These are phyloP conservation scores for Rhadinocentrus ornatus DNA, from an alignment of 2,797 vertebrate species.

Conservation along the genomic window DNA sequence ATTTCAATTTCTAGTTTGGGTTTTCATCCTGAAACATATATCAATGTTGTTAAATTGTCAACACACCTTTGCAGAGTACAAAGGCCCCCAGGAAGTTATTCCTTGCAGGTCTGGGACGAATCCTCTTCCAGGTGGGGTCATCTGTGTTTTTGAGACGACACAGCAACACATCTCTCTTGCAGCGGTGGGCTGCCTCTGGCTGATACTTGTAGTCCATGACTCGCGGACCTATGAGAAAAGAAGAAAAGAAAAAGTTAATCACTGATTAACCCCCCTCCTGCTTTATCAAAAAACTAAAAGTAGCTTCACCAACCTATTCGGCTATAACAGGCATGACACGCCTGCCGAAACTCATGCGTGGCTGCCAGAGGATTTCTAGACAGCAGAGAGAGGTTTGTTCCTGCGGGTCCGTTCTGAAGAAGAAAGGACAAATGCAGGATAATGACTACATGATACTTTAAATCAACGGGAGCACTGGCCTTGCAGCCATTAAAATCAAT, in stretches of 20 bases:
- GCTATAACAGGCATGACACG: constrained; percentile 95
- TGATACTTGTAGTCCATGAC: constrained; percentile 96
- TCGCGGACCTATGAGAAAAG: constrained; percentile 84
- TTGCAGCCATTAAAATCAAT: neutral
- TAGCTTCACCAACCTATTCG: constrained; percentile 87
- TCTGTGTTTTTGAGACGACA: constrained; percentile 90
- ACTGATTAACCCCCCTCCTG: fast-evolving
- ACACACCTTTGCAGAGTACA: constrained; percentile 95
- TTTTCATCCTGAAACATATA: neutral
- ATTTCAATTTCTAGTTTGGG: neutral
- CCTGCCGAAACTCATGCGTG: constrained; percentile 95
- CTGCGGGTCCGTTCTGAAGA: constrained; percentile 81
- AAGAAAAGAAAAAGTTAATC: neutral
- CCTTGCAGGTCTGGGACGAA: constrained; percentile 93
- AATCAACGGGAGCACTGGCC: no score
- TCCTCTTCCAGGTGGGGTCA: constrained; percentile 94
- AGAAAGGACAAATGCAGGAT: neutral
- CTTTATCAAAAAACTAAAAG: neutral
- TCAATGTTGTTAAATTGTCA: neutral
- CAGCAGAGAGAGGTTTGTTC: constrained; percentile 89
- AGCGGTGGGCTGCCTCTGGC: constrained; percentile 95
- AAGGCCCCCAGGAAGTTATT: constrained; percentile 97
- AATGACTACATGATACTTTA: neutral
- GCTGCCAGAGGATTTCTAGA: constrained; percentile 94
- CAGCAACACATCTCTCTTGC: constrained; percentile 92